Evolutionary conservation across 2,797 vertebrate genomes (phyloP).

Genomic region (Avahi laniger): DNA sequence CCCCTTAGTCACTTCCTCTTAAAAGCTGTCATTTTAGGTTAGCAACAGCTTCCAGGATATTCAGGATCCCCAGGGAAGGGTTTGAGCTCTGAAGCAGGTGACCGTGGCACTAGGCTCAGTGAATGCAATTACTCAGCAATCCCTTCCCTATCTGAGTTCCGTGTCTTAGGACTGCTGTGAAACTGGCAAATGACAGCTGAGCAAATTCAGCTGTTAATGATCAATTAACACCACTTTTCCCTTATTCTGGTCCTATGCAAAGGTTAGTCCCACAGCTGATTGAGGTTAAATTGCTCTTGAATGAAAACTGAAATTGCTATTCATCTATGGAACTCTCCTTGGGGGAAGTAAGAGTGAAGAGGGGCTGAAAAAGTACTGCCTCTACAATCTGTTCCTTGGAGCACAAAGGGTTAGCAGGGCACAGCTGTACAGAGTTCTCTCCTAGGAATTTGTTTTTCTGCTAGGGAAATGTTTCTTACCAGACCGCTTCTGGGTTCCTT

Average conservation of each 20-base stretch:
- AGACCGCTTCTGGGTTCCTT: neutral
- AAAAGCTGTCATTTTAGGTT: conserved; percentile 22
- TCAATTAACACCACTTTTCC: neutral
- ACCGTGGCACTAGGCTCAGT: neutral
- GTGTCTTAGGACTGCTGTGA: neutral
- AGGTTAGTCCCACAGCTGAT: neutral
- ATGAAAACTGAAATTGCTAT: neutral
- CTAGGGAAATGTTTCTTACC: neutral
- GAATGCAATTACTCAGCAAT: neutral
- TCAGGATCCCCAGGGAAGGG: neutral
- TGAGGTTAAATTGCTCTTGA: neutral
- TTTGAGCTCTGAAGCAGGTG: neutral
- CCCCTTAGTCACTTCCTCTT: neutral
- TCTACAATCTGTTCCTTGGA: neutral
- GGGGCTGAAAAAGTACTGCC: neutral
- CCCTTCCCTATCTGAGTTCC: neutral
- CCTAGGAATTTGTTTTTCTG: conserved; percentile 42
- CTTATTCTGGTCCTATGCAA: neutral
- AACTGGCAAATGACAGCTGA: neutral
- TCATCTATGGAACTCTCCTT: neutral
- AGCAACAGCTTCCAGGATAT: neutral
- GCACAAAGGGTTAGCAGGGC: conserved; percentile 41
- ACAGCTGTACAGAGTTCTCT: neutral
- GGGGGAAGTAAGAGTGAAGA: neutral
- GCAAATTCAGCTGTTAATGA: neutral